These are phyloP conservation scores for Crenuchus spilurus DNA, from an alignment of 2,797 vertebrate genomes.

Conservation along the genomic window DNA sequence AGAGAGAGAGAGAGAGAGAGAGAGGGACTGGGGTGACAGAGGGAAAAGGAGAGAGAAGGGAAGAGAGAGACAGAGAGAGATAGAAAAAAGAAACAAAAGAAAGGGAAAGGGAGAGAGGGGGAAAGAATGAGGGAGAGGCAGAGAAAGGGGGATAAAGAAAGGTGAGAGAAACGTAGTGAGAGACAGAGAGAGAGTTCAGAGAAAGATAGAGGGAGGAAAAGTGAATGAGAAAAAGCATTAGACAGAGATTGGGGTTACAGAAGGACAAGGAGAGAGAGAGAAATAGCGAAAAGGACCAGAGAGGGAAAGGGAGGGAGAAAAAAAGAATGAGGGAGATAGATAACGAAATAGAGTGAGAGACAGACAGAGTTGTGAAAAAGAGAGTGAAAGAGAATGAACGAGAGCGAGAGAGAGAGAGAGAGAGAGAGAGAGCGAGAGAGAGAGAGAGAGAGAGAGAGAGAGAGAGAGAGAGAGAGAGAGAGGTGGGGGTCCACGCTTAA, in stretches of 20 bases:
- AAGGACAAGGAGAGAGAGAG: conserved; percentile 61
- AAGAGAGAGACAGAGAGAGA: too few species aligned
- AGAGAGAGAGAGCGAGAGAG: conserved; percentile 59
- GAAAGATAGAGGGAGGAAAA: neutral
- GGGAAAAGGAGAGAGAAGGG: neutral
- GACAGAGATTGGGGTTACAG: too few species aligned
- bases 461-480: neutral
- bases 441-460: conserved; percentile 4
- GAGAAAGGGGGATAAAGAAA: neutral
- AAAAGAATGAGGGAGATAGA: conserved; percentile 64
- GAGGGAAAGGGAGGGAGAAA: neutral
- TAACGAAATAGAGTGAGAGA: neutral
- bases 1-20: neutral
- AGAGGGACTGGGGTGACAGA: neutral
- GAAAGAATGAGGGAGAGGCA: conserved; percentile 14
- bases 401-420: conserved; percentile 4
- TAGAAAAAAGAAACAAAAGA: too few species aligned
- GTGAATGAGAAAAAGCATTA: too few species aligned
- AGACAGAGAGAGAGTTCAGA: neutral
- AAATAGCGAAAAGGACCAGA: too few species aligned
- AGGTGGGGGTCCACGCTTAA: neutral
- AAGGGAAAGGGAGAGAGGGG: neutral
- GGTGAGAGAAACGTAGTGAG: neutral
- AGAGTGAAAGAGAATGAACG: conserved; percentile 37
- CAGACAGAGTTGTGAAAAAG: conserved; percentile 42